Base-by-base conservation (phyloP, 2,113 vertebrate genomes). In the Sphaerodactylus townsendi region DNA sequence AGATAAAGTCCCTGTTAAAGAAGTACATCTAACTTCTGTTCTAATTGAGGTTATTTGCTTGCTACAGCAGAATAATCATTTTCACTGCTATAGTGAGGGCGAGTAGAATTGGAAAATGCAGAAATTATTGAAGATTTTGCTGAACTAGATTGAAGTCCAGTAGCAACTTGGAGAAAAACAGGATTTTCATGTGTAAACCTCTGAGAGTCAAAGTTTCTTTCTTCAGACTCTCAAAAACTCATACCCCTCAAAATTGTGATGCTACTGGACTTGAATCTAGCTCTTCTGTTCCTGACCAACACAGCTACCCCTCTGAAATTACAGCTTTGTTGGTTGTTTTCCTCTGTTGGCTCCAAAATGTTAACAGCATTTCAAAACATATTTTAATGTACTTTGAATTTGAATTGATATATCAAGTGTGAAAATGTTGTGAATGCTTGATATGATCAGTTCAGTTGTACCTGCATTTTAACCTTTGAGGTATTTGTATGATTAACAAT, bases 41-140 rank as follows among this genome's bases (percentile, higher is more conserved):
- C 82, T 96, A 95, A 95, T 93, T 96, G 94, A 95, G 92, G 90
- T 95, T 96, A 94, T 96, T 95, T 95, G 85, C 92, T 93, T 85
- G 77, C 77, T 92, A 76, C 90, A 93, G 94, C 87, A 93, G 93
- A 94, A 89, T 92, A 90, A 93, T 94, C 91, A 87, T 66, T 94
- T 78, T 50, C 83, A 79, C 85, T 90, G 2, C 25, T 88, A 62
- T 79, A 28, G 2, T 33, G 46, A 25, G 81, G 53, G 65, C 79
- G 89, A 53, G 68, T 39, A 56, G 76, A 68, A 13, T 81, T 56
- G 33, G 70, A n/a, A 56, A 89, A 87, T 89, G 91, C 73, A 85
- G 62, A 66, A 85, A 92, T 85, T 88, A 77, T 88, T 81, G 72
- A 88, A 89, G 64, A 89, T 92, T 0, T 83, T 92, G 71, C 39